These are phyloP conservation scores for Patella ulyssiponensis DNA, from an alignment of 2,888 invertebrate species.

Conservation along the genomic window DNA sequence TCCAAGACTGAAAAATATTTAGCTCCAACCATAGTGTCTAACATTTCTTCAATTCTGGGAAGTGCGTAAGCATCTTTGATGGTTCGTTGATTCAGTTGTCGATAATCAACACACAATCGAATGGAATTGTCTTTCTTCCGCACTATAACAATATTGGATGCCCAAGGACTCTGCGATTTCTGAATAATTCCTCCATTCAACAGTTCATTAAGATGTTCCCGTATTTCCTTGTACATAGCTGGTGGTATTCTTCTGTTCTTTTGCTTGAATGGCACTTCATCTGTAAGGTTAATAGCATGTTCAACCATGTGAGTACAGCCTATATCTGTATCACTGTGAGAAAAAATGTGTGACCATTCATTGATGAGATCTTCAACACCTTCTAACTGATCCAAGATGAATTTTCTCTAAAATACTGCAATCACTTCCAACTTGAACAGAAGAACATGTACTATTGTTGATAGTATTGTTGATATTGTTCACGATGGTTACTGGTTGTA, in stretches of 20 bases:
- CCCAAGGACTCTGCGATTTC: neutral
- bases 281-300: neutral
- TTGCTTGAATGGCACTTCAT: neutral
- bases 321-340: neutral
- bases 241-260: neutral
- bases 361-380: neutral
- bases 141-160: neutral
- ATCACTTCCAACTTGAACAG: no score
- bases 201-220: neutral
- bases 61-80: no score
- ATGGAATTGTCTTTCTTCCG: neutral
- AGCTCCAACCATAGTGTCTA: no score
- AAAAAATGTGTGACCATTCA: no score
- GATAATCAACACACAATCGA: neutral
- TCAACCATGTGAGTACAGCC: no score
- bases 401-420: no score
- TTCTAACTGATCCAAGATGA: no score
- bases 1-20: neutral
- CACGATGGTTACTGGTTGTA: no score
- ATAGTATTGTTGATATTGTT: no score
- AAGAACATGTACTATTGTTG: no score
- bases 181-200: neutral
- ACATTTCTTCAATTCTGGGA: no score
- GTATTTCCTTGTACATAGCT: no score
- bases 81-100: neutral